Evolutionary conservation across 92 coral and sea anemone species (phyloP).

Genomic region (Galaxea fascicularis): DNA sequence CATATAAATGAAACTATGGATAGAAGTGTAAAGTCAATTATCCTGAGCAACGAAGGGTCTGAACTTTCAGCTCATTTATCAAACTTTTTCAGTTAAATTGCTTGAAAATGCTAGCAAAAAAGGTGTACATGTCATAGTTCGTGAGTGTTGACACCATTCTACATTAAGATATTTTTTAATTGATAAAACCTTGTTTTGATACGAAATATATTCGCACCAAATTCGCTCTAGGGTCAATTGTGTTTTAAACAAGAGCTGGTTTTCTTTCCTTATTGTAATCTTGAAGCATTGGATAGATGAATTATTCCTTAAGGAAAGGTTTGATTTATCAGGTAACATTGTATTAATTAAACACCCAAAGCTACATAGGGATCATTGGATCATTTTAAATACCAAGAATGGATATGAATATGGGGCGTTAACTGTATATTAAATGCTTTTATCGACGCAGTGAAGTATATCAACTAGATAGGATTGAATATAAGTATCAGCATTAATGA

Average conservation of each 20-base stretch:
- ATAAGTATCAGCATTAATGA: background rate
- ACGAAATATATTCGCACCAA: slow-evolving; percentile 6
- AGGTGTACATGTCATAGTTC: slow-evolving; percentile 16
- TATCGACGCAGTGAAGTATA: slow-evolving; percentile 4
- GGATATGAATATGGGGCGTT: background rate
- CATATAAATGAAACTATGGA: too few species aligned
- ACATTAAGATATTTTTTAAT: slow-evolving; percentile 19
- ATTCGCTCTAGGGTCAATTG: background rate
- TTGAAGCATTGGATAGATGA: background rate
- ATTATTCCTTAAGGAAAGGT: background rate
- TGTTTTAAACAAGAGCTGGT: background rate
- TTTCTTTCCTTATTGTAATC: background rate
- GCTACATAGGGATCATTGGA: background rate
- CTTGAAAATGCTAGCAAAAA: background rate
- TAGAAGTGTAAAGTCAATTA: too few species aligned
- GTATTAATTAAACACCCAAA: background rate
- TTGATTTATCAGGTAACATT: background rate
- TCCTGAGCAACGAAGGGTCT: background rate
- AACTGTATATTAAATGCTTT: slow-evolving; percentile 18
- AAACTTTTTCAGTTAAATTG: background rate
- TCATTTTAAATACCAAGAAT: background rate
- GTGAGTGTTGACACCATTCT: slow-evolving; percentile 9
- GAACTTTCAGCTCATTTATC: background rate
- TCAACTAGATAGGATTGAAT: slow-evolving; percentile 1
- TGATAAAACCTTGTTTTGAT: slow-evolving; percentile 25